These are phyloP conservation scores for Schrankia costaestrigalis DNA, from an alignment of 2,888 invertebrate genomes.

Conservation along the genomic window DNA sequence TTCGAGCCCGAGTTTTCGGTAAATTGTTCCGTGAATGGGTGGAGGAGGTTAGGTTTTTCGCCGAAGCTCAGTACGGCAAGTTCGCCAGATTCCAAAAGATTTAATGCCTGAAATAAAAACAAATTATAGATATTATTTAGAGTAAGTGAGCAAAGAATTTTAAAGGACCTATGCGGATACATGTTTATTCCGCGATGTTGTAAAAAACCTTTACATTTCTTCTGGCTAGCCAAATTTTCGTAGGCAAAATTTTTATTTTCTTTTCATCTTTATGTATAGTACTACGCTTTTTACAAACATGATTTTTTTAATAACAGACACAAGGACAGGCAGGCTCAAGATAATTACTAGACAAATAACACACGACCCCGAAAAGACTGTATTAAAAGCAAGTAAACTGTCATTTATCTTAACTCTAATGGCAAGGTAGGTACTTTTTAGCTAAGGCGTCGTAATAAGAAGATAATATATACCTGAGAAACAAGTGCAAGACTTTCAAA, in stretches of 20 bases:
- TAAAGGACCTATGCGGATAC: not conserved
- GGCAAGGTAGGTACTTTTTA: not conserved
- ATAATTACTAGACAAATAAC: too few species aligned
- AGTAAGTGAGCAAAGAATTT: too few species aligned
- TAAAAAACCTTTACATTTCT: too few species aligned
- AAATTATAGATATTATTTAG: not conserved
- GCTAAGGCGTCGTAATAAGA: not conserved
- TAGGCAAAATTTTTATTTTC: too few species aligned
- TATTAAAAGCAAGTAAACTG: too few species aligned
- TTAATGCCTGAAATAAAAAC: conserved; percentile 84
- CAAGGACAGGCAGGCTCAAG: too few species aligned
- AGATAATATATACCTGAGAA: conserved; percentile 79
- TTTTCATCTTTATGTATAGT: too few species aligned
- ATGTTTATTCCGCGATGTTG: not conserved
- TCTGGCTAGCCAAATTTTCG: too few species aligned
- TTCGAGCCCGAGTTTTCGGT: conserved; percentile 92
- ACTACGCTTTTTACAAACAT: too few species aligned
- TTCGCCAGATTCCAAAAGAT: conserved; percentile 96
- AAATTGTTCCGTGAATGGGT: conserved; percentile 92
- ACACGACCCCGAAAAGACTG: too few species aligned
- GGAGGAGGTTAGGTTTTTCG: conserved; percentile 91
- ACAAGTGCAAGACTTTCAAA: conserved; percentile 97
- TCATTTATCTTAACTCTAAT: too few species aligned
- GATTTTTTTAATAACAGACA: too few species aligned
- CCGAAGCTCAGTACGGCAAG: conserved; percentile 96